phyloP scores from a whole-genome alignment of 2,888 invertebrate genomes.

The Chironomus riparius region DNA sequence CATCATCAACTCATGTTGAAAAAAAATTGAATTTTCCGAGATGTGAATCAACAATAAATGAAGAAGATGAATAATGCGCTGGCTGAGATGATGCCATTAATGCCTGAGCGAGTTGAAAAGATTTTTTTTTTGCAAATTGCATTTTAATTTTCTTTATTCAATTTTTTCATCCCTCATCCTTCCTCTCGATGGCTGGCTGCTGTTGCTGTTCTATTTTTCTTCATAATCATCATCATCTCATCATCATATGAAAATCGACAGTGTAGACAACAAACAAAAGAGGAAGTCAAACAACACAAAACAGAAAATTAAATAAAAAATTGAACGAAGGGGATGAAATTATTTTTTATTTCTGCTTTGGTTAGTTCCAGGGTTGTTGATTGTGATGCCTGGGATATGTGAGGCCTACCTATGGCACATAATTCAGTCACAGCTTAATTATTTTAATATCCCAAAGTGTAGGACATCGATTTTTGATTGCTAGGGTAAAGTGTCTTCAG shows the following conservation, averaged over 20 bases:
- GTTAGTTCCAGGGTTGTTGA: no score
- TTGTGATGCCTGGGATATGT: no score
- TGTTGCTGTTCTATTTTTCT: neutral
- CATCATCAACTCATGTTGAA: neutral
- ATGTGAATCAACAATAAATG: neutral
- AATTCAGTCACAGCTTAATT: no score
- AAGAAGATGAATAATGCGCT: neutral
- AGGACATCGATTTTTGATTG: no score
- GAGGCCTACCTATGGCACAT: no score
- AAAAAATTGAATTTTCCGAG: neutral
- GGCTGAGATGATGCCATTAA: neutral
- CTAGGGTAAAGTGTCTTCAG: no score
- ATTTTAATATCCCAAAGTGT: no score
- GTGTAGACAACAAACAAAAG: constrained; percentile 6
- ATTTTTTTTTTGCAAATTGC: constrained; percentile 13
- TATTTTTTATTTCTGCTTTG: neutral
- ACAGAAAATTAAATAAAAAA: neutral
- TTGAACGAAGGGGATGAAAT: neutral
- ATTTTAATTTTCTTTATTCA: constrained; percentile 23
- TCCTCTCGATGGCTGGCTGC: neutral
- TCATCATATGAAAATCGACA: neutral
- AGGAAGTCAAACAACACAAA: constrained; percentile 7
- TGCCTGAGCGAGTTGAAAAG: neutral
- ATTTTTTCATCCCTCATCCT: neutral
- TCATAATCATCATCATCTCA: neutral